Base-by-base conservation (phyloP, 2,888 invertebrate species). In the Tenthredo amoena region DNA sequence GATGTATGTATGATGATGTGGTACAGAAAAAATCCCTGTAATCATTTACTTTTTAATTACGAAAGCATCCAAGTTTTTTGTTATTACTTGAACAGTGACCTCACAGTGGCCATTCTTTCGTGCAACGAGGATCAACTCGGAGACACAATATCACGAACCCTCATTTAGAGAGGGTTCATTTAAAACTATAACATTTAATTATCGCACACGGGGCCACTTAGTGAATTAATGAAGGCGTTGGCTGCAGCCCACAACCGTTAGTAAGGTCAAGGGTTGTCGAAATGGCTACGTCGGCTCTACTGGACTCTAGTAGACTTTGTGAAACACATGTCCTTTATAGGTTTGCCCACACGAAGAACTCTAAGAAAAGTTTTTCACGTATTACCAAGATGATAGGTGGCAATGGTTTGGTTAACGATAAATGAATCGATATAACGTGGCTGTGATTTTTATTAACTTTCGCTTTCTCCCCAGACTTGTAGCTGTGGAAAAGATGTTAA, bases 171-270 rank as follows among this genome's bases (percentile, higher is more conserved):
- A 65, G 50, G 68, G n/a, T 40, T 77, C 85, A 79, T 85, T 85
- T 85, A 85, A 85, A 85, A 85, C 79, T 62, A 79, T 68, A 79
- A 79, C 68, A 85, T 85, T 85, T 85, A 85, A 85, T 79, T 79
- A 37, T 85, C 79, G 77, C 21, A 50, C 79, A 68, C 68, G 50
- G 77, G 47, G 77, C 79, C 85, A 77, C 85, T 85, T 77, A 76
- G 62, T 85, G 79, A 85, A 85, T 85, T 85, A 85, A 85, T 79
- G 68, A 77, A 76, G 85, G 85, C 77, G 77, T 50, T 68, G 62
- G 79, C 77, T 85, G 84, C 50, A 84, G 37, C 84, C 84, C 50
- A 72, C 72, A 31, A 65, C 84, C 74, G 84, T 84, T 84, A 84
- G 84, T 72, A 40, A 84, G 84, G 84, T 84, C 62, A 79, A 85